Conservation (phyloP, 2,113 vertebrate genomes). For the Brachyistius frenatus region DNA sequence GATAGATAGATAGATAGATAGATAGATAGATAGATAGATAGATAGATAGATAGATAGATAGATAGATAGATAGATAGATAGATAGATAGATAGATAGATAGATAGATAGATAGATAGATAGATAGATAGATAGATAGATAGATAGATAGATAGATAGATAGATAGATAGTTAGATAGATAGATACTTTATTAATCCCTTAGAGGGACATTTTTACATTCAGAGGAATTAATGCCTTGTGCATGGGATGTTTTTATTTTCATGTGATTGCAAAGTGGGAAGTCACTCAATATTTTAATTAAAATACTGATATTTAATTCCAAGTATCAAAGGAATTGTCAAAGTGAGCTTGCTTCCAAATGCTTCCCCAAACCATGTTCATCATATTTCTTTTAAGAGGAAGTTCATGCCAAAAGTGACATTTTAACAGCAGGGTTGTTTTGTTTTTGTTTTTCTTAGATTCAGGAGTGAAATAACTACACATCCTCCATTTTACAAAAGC, state of each 20-base stretch:
- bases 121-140: too few species aligned
- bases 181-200: too few species aligned
- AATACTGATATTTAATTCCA: slow-evolving; percentile 60
- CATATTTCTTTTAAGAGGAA: not conserved
- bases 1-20: too few species aligned
- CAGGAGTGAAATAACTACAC: not conserved
- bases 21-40: too few species aligned
- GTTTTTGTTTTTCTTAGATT: not conserved
- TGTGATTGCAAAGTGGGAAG: slow-evolving; percentile 14
- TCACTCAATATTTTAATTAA: slow-evolving; percentile 43
- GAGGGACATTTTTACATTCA: not conserved
- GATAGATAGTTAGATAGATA: too few species aligned
- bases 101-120: not conserved
- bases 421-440: not conserved
- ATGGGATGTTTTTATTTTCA: slow-evolving; percentile 9
- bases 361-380: slow-evolving; percentile 25
- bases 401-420: not conserved
- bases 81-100: too few species aligned
- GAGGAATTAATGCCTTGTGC: slow-evolving; percentile 6
- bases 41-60: not conserved
- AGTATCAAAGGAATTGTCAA: slow-evolving; percentile 42
- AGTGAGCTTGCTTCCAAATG: not conserved
- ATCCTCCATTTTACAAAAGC: not conserved
- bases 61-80: too few species aligned
- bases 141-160: too few species aligned